Percentiles rank a stretch among this genome's conserved stretches.
These are phyloP conservation scores for Siphonodentalium dalli DNA, from an alignment of 2,888 invertebrate species.

Conservation along the genomic window DNA sequence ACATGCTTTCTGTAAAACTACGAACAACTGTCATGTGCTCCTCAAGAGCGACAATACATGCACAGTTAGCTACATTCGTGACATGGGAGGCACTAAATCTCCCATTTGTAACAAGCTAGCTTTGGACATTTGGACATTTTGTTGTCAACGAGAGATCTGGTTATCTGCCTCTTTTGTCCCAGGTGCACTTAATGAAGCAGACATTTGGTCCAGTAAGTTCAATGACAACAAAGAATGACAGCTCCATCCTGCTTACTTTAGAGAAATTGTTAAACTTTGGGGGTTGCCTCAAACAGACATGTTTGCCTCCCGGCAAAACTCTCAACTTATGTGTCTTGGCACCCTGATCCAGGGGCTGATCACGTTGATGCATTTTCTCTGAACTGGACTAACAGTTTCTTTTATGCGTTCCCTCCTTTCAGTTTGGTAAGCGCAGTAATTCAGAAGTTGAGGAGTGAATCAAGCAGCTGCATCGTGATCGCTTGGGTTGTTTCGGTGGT, in stretches of 20 bases:
- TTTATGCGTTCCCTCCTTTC: conserved; percentile 21
- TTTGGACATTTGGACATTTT: conserved; percentile 12
- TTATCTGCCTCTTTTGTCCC: conserved; percentile 13
- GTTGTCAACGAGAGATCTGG: conserved; percentile 12
- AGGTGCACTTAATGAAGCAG: conserved; percentile 8
- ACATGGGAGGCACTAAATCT: conserved; percentile 17
- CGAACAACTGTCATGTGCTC: conserved; percentile 2
- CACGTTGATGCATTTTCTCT: conserved; percentile 21
- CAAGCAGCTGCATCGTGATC: conserved; percentile 16
- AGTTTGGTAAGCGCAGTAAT: conserved; percentile 16
- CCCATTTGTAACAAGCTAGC: conserved; percentile 10
- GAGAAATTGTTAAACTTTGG: background rate
- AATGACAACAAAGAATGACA: conserved; percentile 19
- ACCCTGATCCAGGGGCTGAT: conserved; percentile 12
- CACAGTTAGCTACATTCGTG: conserved; percentile 11
- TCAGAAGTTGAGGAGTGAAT: conserved; percentile 14
- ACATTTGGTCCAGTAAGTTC: conserved; percentile 11
- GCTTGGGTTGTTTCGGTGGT: conserved; percentile 15
- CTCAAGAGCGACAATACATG: conserved; percentile 12
- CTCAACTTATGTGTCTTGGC: conserved; percentile 22
- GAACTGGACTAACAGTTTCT: conserved; percentile 3
- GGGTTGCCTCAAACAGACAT: conserved; percentile 19
- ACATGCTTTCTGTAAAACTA: background rate
- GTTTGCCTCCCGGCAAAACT: conserved; percentile 20
- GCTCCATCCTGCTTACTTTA: conserved; percentile 4